These are phyloP conservation scores for Corythornis madagascariensis DNA, from an alignment of 2,113 vertebrate genomes.

Conservation along the genomic window DNA sequence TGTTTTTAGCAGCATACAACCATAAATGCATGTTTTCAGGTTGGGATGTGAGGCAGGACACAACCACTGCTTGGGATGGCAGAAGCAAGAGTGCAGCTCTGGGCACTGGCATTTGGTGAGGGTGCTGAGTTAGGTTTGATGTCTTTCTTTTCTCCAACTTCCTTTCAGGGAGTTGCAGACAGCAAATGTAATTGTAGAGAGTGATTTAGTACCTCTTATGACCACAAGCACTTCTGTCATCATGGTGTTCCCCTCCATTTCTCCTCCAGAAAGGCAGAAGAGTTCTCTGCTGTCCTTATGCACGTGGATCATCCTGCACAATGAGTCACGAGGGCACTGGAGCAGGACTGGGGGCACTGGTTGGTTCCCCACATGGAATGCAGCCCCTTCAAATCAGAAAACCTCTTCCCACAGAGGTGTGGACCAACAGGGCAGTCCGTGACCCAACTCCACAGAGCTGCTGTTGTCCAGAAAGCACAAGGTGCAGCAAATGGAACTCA, in stretches of 20 bases:
- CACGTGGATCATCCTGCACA: neutral
- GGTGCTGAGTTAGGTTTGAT: neutral
- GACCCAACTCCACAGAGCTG: neutral
- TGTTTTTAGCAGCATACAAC: neutral
- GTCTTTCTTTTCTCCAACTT: too few species aligned
- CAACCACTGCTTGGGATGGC: neutral
- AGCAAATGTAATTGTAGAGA: too few species aligned
- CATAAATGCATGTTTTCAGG: neutral
- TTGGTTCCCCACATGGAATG: neutral
- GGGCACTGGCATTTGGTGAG: neutral
- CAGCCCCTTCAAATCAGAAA: neutral
- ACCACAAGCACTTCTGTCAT: neutral
- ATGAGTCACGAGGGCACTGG: neutral
- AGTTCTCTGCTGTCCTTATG: neutral
- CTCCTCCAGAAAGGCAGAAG: neutral
- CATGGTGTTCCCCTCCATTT: neutral
- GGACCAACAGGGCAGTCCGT: neutral
- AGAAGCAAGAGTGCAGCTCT: neutral
- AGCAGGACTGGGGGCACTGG: neutral
- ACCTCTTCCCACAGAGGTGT: neutral
- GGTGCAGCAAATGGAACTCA: neutral
- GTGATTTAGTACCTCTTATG: neutral
- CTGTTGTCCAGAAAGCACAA: fast-evolving
- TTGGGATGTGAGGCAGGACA: neutral
- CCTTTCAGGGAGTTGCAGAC: too few species aligned